These are phyloP conservation scores for Oryzias curvinotus DNA, from an alignment of 2,113 vertebrate genomes.

Conservation along the genomic window DNA sequence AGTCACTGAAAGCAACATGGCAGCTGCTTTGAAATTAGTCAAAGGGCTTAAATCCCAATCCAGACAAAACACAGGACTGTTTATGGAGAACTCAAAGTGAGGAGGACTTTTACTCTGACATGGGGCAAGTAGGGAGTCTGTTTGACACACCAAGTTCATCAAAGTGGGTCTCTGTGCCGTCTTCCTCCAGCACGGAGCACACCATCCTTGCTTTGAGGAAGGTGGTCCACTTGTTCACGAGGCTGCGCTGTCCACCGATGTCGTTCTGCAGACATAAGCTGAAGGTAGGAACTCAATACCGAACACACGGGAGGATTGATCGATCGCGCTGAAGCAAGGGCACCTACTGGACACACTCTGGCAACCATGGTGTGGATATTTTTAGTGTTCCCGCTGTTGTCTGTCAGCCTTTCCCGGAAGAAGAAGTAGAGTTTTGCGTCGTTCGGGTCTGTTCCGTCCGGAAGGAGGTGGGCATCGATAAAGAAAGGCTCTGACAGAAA, in stretches of 20 bases:
- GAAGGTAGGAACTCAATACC: background rate
- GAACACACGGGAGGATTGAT: background rate
- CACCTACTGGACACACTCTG: slow-evolving; percentile 93
- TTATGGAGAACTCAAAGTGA: slow-evolving; percentile 40
- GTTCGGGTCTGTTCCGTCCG: slow-evolving; percentile 93
- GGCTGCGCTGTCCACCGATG: slow-evolving; percentile 94
- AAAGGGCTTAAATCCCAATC: slow-evolving; percentile 19
- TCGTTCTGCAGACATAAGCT: slow-evolving; percentile 80
- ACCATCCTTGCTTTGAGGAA: slow-evolving; percentile 95
- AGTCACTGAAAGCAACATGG: slow-evolving; percentile 33
- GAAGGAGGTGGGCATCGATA: slow-evolving; percentile 93
- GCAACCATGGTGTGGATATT: slow-evolving; percentile 97
- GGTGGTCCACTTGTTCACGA: slow-evolving; percentile 98
- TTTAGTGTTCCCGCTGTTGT: slow-evolving; percentile 90
- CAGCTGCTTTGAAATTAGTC: slow-evolving; percentile 24
- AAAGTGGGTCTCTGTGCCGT: slow-evolving; percentile 94
- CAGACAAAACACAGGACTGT: slow-evolving; percentile 46
- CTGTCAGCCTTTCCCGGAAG: slow-evolving; percentile 90
- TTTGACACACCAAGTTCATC: slow-evolving; percentile 88
- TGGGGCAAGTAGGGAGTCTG: background rate
- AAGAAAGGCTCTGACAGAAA: slow-evolving; percentile 87
- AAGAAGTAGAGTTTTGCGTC: slow-evolving; percentile 97
- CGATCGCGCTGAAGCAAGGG: background rate
- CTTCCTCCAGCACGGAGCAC: slow-evolving; percentile 93
- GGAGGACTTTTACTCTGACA: background rate